phyloP scores from a whole-genome alignment of 1,140 invertebrate species.

The Temnothorax curvispinosus region DNA sequence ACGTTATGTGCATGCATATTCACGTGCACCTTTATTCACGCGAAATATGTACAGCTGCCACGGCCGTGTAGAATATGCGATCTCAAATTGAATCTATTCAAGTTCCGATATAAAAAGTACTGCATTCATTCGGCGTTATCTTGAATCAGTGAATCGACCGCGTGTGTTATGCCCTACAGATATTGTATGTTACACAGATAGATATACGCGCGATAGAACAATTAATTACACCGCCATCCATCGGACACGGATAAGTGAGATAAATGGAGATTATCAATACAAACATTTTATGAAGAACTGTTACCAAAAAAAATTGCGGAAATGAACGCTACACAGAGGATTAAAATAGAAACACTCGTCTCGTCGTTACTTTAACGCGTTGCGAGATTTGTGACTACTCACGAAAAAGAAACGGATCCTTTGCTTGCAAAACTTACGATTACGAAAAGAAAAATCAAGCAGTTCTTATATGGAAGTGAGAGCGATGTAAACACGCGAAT shows the following conservation, averaged over 20 bases:
- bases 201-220: constrained; percentile 11
- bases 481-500: constrained; percentile 3
- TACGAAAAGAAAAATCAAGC: constrained; percentile 23
- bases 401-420: background rate
- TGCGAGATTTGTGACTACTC: constrained; percentile 19
- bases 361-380: constrained; percentile 4
- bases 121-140: constrained; percentile 39
- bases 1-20: constrained; percentile 52
- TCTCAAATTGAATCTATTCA: constrained; percentile 59
- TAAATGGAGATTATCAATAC: constrained; percentile 39
- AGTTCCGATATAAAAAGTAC: constrained; percentile 25
- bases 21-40: constrained; percentile 46
- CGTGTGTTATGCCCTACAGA: constrained; percentile 16
- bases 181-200: constrained; percentile 23
- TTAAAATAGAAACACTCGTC: background rate
- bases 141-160: constrained; percentile 27
- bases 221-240: constrained; percentile 18
- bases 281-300: background rate
- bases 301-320: background rate
- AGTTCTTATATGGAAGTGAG: constrained; percentile 1
- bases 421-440: constrained; percentile 26
- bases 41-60: constrained; percentile 50
- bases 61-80: constrained; percentile 23
- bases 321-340: background rate
- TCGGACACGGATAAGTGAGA: constrained; percentile 24